These are phyloP conservation scores for Ophion slaviceki DNA, from an alignment of 2,888 invertebrate species.

Conservation along the genomic window DNA sequence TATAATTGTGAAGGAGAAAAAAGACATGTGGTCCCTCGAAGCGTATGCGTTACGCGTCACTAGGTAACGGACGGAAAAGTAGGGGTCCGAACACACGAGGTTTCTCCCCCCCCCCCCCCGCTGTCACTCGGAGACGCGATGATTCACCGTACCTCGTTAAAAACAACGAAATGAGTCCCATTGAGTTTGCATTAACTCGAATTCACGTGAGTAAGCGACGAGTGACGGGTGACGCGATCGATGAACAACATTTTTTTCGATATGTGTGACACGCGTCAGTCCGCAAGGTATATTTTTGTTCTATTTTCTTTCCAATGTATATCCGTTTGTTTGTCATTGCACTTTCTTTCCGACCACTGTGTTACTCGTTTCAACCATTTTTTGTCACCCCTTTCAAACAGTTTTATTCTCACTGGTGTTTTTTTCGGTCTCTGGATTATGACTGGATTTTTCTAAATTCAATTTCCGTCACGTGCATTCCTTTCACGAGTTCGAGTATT, in stretches of 20 bases:
- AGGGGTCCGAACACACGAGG: conserved; percentile 3
- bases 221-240: not conserved
- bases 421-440: too few relatives aligned
- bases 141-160: conserved; percentile 8
- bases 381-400: too few relatives aligned
- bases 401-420: too few relatives aligned
- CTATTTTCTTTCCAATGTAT: too few relatives aligned
- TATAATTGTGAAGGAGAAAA: conserved; percentile 3
- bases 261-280: not conserved
- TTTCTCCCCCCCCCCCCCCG: not conserved
- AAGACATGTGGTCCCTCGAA: not conserved
- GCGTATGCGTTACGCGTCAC: conserved; percentile 26
- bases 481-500: too few relatives aligned
- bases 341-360: too few relatives aligned
- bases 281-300: too few relatives aligned
- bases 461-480: too few relatives aligned
- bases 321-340: too few relatives aligned
- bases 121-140: not conserved
- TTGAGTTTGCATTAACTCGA: not conserved
- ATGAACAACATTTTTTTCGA: not conserved
- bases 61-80: conserved; percentile 28
- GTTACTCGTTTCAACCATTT: too few relatives aligned
- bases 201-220: conserved; percentile 12
- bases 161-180: not conserved
- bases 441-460: too few relatives aligned